phyloP scores from a whole-genome alignment of 2,888 invertebrate species.

The Torymus tubicola region DNA sequence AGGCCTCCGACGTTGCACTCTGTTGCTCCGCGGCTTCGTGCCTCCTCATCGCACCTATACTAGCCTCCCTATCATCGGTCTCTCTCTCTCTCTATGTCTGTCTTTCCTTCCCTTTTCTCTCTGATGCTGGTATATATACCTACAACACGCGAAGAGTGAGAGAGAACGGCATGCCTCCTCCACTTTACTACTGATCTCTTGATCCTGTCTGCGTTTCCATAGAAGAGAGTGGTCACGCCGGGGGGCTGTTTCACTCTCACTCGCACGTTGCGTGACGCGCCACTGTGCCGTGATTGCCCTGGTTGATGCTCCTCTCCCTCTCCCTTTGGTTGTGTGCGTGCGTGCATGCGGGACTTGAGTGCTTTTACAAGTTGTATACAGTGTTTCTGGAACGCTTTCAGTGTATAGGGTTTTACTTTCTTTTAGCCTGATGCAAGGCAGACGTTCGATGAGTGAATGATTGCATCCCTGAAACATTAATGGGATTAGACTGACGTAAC shows the following conservation, averaged over 20 bases:
- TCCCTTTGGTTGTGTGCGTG: too few relatives aligned
- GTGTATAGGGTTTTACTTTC: too few relatives aligned
- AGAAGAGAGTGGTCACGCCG: conserved; percentile 72
- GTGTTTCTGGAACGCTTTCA: too few relatives aligned
- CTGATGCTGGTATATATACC: not conserved
- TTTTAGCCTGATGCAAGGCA: conserved; percentile 1
- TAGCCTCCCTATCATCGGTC: conserved; percentile 47
- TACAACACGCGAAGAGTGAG: conserved; percentile 9
- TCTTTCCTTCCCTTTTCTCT: conserved; percentile 6
- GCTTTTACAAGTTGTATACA: too few relatives aligned
- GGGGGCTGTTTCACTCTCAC: conserved; percentile 39
- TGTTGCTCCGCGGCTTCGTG: conserved; percentile 70
- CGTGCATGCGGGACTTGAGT: too few relatives aligned
- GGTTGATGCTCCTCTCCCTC: too few relatives aligned
- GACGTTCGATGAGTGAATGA: too few relatives aligned
- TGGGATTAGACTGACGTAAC: too few relatives aligned
- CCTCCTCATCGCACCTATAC: conserved; percentile 64
- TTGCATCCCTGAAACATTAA: too few relatives aligned
- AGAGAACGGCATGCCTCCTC: conserved; percentile 63
- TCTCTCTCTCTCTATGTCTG: not conserved
- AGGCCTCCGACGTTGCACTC: conserved; percentile 74
- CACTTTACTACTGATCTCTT: conserved; percentile 73
- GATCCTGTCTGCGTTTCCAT: conserved; percentile 68
- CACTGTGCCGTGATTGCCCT: too few relatives aligned
- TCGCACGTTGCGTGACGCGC: not conserved